phyloP scores from a whole-genome alignment of 2,113 vertebrate genomes.

The Sphaerodactylus townsendi region DNA sequence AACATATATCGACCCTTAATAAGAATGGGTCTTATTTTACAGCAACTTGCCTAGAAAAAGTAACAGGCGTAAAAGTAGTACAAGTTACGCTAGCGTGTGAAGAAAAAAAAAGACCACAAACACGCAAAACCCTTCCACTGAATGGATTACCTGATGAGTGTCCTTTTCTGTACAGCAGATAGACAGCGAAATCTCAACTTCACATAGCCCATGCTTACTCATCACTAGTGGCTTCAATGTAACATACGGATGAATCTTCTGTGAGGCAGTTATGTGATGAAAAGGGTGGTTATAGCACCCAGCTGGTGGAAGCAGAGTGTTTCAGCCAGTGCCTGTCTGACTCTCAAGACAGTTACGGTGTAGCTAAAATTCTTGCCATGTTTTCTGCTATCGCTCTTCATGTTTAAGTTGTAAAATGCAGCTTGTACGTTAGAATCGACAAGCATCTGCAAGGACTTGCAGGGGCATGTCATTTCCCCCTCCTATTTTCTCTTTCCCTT shows the following conservation, averaged over 20 bases:
- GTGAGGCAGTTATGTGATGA: conserved; percentile 54
- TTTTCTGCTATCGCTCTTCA: conserved; percentile 42
- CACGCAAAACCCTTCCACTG: conserved; percentile 42
- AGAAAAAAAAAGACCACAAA: conserved; percentile 36
- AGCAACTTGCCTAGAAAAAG: conserved; percentile 33
- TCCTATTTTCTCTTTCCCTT: no score
- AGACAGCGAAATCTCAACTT: conserved; percentile 44
- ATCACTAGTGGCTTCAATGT: conserved; percentile 63
- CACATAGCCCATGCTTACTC: conserved; percentile 53
- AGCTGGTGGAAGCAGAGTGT: conserved; percentile 60
- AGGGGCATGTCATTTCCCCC: no score
- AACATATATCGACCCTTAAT: conserved; percentile 63
- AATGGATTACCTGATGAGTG: conserved; percentile 44
- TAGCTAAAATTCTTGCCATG: conserved; percentile 49
- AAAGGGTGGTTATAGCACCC: conserved; percentile 54
- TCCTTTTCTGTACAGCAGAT: conserved; percentile 39
- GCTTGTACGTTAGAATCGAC: no score
- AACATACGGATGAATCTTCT: conserved; percentile 62
- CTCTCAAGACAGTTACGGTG: conserved; percentile 42
- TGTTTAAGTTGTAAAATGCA: conserved; percentile 18
- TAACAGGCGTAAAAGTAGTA: conserved; percentile 36
- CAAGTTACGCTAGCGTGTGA: conserved; percentile 30
- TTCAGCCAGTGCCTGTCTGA: conserved; percentile 56
- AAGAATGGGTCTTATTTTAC: conserved; percentile 55
- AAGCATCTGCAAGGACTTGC: no score